Evolutionary conservation across 2,888 invertebrate genomes (phyloP).

Genomic region (Lordiphosa fenestrarum): DNA sequence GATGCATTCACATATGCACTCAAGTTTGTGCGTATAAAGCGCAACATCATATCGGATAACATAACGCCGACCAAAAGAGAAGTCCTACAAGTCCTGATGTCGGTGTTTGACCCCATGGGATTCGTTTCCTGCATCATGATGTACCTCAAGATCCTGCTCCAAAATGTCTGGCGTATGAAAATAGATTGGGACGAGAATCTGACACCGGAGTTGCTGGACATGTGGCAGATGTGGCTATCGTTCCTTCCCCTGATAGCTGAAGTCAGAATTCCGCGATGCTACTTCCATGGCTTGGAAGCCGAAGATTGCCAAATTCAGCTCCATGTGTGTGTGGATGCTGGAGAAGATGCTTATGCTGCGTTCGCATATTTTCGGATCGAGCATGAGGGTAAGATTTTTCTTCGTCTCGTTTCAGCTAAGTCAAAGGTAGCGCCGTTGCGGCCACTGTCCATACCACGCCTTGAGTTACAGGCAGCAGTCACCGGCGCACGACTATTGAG

Average conservation of each 20-base stretch:
- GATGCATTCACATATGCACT: not conserved
- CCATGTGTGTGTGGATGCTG: not conserved
- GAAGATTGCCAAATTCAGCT: not conserved
- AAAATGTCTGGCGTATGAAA: not conserved
- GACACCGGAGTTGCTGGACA: not conserved
- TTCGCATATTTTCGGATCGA: constrained; percentile 6
- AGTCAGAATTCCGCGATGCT: constrained; percentile 2
- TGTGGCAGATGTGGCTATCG: constrained; percentile 6
- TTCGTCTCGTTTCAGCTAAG: constrained; percentile 15
- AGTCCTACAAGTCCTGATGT: constrained; percentile 3
- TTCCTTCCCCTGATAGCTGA: constrained; percentile 1
- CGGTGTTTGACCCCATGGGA: constrained; percentile 6
- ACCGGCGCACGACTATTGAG: not conserved
- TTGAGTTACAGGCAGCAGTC: constrained; percentile 10
- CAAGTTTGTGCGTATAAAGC: not conserved
- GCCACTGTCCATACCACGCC: constrained; percentile 7
- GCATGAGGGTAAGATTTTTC: constrained; percentile 6
- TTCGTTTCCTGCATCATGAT: constrained; percentile 1
- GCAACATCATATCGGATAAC: constrained; percentile 1
- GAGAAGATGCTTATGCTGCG: constrained; percentile 4
- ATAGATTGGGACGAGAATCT: constrained; percentile 2
- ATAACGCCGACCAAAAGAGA: constrained; percentile 5
- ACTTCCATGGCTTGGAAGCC: not conserved
- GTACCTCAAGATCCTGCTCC: constrained; percentile 8
- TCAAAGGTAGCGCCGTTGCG: constrained; percentile 16